phyloP scores from a whole-genome alignment of 2,888 invertebrate genomes.

The Electrophaes corylata region DNA sequence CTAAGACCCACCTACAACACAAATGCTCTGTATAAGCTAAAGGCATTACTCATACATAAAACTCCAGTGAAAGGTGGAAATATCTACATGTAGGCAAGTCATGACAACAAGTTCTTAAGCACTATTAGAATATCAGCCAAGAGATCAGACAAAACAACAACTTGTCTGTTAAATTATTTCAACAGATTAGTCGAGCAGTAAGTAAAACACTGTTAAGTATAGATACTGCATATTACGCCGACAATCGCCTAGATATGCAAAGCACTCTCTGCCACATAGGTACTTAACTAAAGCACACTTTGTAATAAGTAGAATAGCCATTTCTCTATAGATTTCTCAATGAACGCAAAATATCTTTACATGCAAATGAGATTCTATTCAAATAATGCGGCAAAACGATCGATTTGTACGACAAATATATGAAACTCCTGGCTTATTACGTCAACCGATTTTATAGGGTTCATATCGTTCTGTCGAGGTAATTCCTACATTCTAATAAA shows the following conservation, averaged over 20 bases:
- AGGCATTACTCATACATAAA: constrained; percentile 20
- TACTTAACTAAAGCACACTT: constrained; percentile 42
- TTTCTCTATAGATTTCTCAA: constrained; percentile 52
- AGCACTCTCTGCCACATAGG: constrained; percentile 27
- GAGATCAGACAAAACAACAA: constrained; percentile 30
- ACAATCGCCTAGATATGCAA: constrained; percentile 33
- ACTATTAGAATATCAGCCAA: constrained; percentile 31
- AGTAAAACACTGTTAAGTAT: constrained; percentile 28
- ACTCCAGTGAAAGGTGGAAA: constrained; percentile 31
- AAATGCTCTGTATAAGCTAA: not conserved
- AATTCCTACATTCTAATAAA: constrained; percentile 74
- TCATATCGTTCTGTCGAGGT: constrained; percentile 70
- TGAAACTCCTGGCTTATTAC: constrained; percentile 71
- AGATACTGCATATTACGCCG: constrained; percentile 23
- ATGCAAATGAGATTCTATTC: constrained; percentile 61
- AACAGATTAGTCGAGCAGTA: constrained; percentile 29
- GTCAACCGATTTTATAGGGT: constrained; percentile 70
- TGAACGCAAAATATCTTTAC: constrained; percentile 59
- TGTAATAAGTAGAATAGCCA: constrained; percentile 57
- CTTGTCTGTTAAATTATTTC: constrained; percentile 36
- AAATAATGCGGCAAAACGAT: constrained; percentile 63
- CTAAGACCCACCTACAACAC: not conserved
- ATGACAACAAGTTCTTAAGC: constrained; percentile 24
- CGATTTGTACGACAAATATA: constrained; percentile 77
- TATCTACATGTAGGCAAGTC: constrained; percentile 20